Conservation (phyloP, 2,797 vertebrate species). For the Champsocephalus gunnari region DNA sequence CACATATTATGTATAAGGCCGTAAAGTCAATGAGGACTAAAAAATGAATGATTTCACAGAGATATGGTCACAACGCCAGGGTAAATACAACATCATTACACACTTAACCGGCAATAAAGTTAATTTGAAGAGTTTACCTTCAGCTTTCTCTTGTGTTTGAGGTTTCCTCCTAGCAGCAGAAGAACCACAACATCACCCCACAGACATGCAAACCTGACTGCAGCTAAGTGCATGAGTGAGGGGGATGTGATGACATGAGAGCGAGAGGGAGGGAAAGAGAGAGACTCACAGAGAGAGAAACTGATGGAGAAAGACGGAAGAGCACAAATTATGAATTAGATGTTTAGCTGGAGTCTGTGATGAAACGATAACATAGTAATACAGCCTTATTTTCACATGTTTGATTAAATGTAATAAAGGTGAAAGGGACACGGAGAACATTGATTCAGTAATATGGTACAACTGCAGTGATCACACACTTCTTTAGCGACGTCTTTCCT, state of each 20-base stretch:
- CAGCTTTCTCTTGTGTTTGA: background rate
- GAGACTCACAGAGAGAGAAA: conserved; percentile 8
- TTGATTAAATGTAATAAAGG: background rate
- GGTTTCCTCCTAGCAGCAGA: conserved; percentile 13
- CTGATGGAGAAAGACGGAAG: conserved; percentile 9
- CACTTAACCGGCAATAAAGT: background rate
- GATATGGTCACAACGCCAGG: background rate
- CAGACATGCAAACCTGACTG: conserved; percentile 27
- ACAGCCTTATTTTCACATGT: background rate
- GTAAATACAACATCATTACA: background rate
- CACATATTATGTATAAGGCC: background rate
- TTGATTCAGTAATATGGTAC: background rate
- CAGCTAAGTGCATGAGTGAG: conserved; percentile 31
- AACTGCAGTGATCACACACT: conserved; percentile 4
- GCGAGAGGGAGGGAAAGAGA: conserved; percentile 11
- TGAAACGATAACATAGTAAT: background rate
- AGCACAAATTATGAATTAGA: background rate
- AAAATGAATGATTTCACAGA: background rate
- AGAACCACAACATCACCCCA: conserved; percentile 8
- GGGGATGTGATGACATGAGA: conserved; percentile 35
- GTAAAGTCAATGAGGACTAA: background rate
- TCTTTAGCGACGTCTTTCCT: conserved; percentile 4
- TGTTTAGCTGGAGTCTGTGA: background rate
- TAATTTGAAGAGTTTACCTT: conserved; percentile 55
- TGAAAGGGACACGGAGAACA: background rate